Evolutionary conservation across 2,888 invertebrate genomes (phyloP).

Genomic region (Plemyria rubiginata): DNA sequence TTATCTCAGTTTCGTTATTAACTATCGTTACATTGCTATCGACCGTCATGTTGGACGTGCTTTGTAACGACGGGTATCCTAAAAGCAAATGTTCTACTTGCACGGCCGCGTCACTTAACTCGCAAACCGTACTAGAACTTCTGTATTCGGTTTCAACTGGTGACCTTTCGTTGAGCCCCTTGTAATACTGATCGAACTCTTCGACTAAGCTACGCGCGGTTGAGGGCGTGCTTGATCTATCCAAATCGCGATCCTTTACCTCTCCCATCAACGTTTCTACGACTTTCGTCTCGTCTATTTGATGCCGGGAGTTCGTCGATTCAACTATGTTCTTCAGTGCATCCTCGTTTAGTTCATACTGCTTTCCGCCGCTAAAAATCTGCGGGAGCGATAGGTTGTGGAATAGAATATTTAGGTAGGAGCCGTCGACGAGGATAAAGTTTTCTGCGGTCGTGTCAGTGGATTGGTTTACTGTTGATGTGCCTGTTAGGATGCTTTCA

Average conservation of each 20-base stretch:
- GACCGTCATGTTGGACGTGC: slow-evolving; percentile 20
- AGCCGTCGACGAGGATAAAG: slow-evolving; percentile 72
- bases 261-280: slow-evolving; percentile 67
- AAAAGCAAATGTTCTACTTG: slow-evolving; percentile 28
- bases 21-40: slow-evolving; percentile 11
- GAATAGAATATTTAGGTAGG: slow-evolving; percentile 76
- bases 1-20: slow-evolving; percentile 16
- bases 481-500: slow-evolving; percentile 49
- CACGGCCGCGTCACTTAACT: slow-evolving; percentile 43
- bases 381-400: slow-evolving; percentile 69
- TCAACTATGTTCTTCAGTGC: slow-evolving; percentile 70
- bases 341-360: slow-evolving; percentile 78
- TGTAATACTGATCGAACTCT: slow-evolving; percentile 75
- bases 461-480: slow-evolving; percentile 41
- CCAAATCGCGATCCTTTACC: slow-evolving; percentile 61
- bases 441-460: slow-evolving; percentile 64
- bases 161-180: slow-evolving; percentile 55
- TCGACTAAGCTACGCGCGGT: slow-evolving; percentile 77
- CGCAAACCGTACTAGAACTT: slow-evolving; percentile 35
- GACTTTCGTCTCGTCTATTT: slow-evolving; percentile 52
- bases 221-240: slow-evolving; percentile 64
- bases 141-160: slow-evolving; percentile 39
- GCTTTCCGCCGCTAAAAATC: slow-evolving; percentile 73
- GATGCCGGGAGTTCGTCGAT: slow-evolving; percentile 57
- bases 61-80: slow-evolving; percentile 7